A percentile compares a stretch with the other conserved stretches of the same genome.
phyloP scores from a whole-genome alignment of 2,888 invertebrate genomes.

The Synergus umbraculus region DNA sequence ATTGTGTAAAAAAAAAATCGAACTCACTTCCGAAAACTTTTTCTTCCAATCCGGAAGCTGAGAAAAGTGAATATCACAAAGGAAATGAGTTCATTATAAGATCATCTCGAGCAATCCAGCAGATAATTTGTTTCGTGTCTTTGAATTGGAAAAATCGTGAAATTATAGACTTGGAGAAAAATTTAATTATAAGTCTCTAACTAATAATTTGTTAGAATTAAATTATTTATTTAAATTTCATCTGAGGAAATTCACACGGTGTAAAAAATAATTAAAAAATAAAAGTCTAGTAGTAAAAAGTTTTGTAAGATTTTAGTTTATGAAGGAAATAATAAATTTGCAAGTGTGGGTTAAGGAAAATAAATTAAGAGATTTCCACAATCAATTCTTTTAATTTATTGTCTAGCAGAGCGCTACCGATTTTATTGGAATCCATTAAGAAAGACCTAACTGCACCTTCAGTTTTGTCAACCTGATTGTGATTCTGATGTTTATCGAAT shows the following conservation, averaged over 20 bases:
- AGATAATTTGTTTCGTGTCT: background rate
- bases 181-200: background rate
- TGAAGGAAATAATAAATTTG: background rate
- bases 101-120: background rate
- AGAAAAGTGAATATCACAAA: too few relatives aligned
- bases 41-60: background rate
- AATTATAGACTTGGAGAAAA: background rate
- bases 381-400: background rate
- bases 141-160: background rate
- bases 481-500: slow-evolving; percentile 3
- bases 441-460: background rate
- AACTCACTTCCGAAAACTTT: background rate
- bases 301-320: background rate
- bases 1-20: slow-evolving; percentile 51
- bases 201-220: background rate
- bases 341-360: background rate
- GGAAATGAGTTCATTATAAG: background rate
- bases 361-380: background rate
- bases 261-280: background rate
- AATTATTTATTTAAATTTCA: background rate
- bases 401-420: background rate
- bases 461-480: slow-evolving; percentile 25
- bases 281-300: background rate
- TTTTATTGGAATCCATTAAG: background rate
- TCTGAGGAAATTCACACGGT: background rate